Base-by-base conservation (phyloP, 1,140 invertebrate species). In the Drosophila kikkawai region DNA sequence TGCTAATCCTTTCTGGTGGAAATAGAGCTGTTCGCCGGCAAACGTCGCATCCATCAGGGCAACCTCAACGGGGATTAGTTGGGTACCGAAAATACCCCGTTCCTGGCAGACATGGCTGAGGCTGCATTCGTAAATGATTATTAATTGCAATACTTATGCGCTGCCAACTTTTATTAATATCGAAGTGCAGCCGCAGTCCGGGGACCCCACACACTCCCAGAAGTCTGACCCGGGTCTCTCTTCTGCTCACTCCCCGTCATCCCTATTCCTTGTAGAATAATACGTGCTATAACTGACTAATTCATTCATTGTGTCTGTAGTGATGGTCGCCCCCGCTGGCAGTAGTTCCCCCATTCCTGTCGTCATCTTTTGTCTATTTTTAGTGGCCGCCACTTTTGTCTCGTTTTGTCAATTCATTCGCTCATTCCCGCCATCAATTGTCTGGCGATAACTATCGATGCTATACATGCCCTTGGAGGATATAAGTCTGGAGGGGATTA, bases 241-340 rank as follows among this genome's bases (percentile, higher is more conserved):
- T 22, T 19, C 41, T 42, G 1, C 17, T 15, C 29, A 1, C 29
- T 17, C 9, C 17, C 34, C 17, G n/a, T 45, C 15, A 45, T 57
- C 44, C 50, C 50, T 34, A 7, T 34, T 13, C n/a, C 34, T 55
- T 3, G 53, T 22, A 19, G 19, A 36, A 12, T 56, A 51, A 58
- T 80, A 88, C 84, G 83, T 87, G 83, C 76, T 80, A 84, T 84
- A 87, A 88, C 80, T 87, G 84, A 84, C 80, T 88, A 80, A 87
- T 87, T 87, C 84, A 88, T 80, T 42, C 84, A 88, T 80, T 42
- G 19, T 55, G 47, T 58, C 65, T 53, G 71, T 63, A 74, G 69
- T 67, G 50, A 53, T 50, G 45, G 42, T 59, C 50, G 37, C 36
- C 36, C 36, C 12, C 29, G 26, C n/a, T 12, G 26, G 9, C 26